phyloP scores from a whole-genome alignment of 2,888 invertebrate species.

The Agrenia bidenticulata region DNA sequence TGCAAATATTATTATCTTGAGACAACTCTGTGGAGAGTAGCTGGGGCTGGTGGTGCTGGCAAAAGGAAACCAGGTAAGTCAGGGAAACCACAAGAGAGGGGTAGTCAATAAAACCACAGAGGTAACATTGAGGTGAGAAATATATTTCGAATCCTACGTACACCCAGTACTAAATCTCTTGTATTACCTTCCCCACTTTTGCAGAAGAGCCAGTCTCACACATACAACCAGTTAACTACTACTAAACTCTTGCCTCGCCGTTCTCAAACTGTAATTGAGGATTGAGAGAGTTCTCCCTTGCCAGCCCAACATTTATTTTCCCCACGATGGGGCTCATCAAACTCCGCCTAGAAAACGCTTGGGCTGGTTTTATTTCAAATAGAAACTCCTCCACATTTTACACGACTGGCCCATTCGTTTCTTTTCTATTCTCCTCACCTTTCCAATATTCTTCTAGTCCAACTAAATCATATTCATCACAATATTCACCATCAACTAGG shows the following conservation, averaged over 20 bases:
- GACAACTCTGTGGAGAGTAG: not conserved
- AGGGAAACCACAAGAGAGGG: conserved; percentile 5
- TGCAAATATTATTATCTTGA: too few relatives aligned
- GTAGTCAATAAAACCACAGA: not conserved
- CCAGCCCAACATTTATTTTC: conserved; percentile 3
- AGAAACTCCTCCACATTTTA: conserved; percentile 5
- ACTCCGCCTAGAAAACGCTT: conserved; percentile 21
- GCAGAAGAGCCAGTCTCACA: too few relatives aligned
- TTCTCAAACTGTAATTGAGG: conserved; percentile 9
- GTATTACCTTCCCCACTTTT: too few relatives aligned
- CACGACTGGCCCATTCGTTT: conserved; percentile 4
- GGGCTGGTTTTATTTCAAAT: conserved; percentile 5
- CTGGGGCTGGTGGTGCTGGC: not conserved
- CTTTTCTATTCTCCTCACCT: conserved; percentile 1
- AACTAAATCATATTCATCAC: too few relatives aligned
- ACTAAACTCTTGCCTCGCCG: not conserved
- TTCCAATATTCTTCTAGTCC: conserved; percentile 1
- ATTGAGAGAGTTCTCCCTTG: not conserved
- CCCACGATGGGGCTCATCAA: conserved; percentile 11
- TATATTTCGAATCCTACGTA: not conserved
- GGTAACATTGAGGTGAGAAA: conserved; percentile 2
- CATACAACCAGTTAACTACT: too few relatives aligned
- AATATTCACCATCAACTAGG: too few relatives aligned
- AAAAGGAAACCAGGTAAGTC: conserved; percentile 2
- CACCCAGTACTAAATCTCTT: too few relatives aligned